A percentile compares a stretch with the other conserved stretches of the same genome.
Conservation (phyloP, 2,797 vertebrate genomes). For the Cuniculus paca region DNA sequence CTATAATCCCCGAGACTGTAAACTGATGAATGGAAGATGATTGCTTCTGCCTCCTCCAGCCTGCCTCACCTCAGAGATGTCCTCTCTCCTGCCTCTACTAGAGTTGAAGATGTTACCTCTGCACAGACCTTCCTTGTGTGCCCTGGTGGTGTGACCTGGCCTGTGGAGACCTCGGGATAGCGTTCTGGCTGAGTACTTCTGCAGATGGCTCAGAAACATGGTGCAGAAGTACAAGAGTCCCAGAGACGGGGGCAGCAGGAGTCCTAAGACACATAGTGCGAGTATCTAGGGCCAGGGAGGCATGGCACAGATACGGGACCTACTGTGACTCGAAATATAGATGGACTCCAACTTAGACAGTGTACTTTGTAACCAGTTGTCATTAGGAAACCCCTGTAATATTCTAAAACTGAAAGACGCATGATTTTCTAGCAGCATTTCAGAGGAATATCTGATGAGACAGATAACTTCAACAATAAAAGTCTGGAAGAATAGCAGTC, state of each 20-base stretch:
- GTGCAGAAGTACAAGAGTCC: too few relatives aligned
- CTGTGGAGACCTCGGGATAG: neutral
- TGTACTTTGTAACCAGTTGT: neutral
- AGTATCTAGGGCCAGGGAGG: rapidly evolving
- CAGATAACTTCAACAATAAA: neutral
- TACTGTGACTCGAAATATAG: neutral
- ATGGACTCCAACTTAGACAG: neutral
- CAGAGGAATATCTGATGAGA: neutral
- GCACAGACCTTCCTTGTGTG: too few relatives aligned
- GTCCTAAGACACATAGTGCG: too few relatives aligned
- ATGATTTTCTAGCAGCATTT: neutral
- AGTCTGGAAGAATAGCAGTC: neutral
- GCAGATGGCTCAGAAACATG: too few relatives aligned
- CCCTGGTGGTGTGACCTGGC: too few relatives aligned
- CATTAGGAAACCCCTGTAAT: neutral
- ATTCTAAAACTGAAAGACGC: neutral
- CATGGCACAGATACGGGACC: too few relatives aligned
- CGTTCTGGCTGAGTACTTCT: too few relatives aligned
- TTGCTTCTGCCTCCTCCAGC: neutral
- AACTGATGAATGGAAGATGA: neutral
- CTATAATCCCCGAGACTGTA: neutral
- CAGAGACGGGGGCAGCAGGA: too few relatives aligned
- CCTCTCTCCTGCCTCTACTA: neutral
- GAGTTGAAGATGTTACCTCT: neutral
- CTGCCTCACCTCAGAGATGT: neutral